Percentiles rank a stretch among this genome's conserved stretches.
phyloP scores from a whole-genome alignment of 2,888 invertebrate species.

The Frankliniella intonsa region DNA sequence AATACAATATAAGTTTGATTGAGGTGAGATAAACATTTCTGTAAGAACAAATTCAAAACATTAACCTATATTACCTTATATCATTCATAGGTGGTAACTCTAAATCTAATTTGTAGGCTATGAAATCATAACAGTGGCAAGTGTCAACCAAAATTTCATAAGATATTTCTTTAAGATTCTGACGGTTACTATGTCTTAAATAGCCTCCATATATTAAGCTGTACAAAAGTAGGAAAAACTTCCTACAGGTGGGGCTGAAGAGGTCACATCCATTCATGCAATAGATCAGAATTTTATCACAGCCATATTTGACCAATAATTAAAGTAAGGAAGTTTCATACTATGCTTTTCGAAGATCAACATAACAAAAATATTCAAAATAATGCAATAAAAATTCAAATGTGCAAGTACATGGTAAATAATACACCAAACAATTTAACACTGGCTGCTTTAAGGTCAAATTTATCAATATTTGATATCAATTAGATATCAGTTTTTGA shows the following conservation, averaged over 20 bases:
- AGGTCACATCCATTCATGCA: not conserved
- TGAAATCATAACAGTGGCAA: not conserved
- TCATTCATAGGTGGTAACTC: not conserved
- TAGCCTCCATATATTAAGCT: no score
- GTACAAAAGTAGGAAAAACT: no score
- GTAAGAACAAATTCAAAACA: not conserved
- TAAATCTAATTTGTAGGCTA: not conserved
- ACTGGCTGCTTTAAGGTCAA: not conserved
- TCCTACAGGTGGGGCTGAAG: no score
- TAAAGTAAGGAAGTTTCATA: not conserved
- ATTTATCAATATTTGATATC: not conserved
- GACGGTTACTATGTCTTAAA: no score
- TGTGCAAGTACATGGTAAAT: not conserved
- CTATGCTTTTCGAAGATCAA: not conserved
- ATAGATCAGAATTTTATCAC: conserved; percentile 8
- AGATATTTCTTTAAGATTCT: no score
- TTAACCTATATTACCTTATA: not conserved
- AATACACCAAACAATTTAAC: not conserved
- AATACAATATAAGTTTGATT: not conserved
- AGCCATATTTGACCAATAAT: conserved; percentile 7
- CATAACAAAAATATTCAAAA: conserved; percentile 8
- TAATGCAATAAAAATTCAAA: not conserved
- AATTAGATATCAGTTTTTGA: not conserved
- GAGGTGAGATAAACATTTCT: not conserved
- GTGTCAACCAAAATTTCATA: not conserved